Evolutionary conservation across 2,797 vertebrate species (phyloP), one percentile per base, ranked within the genome.

Genomic region (Benthosema pterotum): DNA sequence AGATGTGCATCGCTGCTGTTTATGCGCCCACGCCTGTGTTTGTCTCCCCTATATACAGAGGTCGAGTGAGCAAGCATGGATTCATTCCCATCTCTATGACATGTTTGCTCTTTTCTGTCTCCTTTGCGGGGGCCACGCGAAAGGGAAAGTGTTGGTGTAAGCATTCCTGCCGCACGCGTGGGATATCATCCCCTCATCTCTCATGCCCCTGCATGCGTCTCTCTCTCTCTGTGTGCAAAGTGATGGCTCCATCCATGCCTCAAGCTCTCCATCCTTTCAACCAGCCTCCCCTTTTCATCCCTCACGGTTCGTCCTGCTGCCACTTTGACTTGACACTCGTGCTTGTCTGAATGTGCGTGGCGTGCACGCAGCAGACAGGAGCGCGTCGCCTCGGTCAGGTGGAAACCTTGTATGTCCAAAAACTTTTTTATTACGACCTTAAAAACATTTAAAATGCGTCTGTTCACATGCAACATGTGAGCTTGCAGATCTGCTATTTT

Each of bases 181-280:
- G 81, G 80, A 81, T 71, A 89, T 87, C 83, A 65, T 82, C 87
- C 77, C 82, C 84, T 90, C 80, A 84, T 89, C 84, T 87, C 79
- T 79, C 80, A 77, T 13, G 32, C 83, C 76, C 6, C 18, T 22
- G 22, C 22, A 69, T 75, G 52, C 83, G 61, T 77, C 75, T 63
- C 76, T 78, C 83, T 13, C 7, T 38, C 25, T 43, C 5, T 4
- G 7, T 22, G 19, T 5, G 80, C 70, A 12, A 77, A 76, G 78
- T 80, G 79, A 88, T 17, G 55, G 67, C 84, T 89, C 77, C 83
- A 88, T 89, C 76, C 65, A 5, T 69, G 72, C 65, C 51, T 54
- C 51, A 62, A 76, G 82, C 68, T 67, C 66, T 18, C 66, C 79
- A 73, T 65, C 60, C 65, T 64, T 64, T 60, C 68, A 64, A 74